These are phyloP conservation scores for Ceyx margarethae DNA, from an alignment of 2,113 vertebrate species.

Conservation along the genomic window DNA sequence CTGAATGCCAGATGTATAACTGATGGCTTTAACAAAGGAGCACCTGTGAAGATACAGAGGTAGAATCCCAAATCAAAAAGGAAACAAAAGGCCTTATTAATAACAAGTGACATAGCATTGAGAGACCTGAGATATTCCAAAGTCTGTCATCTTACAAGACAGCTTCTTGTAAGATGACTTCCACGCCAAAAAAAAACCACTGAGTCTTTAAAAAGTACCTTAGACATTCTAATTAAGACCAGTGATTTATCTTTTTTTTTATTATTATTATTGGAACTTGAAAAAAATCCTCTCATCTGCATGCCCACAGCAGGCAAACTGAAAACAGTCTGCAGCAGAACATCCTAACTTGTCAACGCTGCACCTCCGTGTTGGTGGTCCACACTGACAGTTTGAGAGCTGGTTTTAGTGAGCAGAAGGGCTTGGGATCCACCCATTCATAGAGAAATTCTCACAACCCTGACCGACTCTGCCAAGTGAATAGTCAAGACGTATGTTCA, in stretches of 20 bases:
- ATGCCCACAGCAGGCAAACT: neutral
- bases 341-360: accelerated
- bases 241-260: neutral
- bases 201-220: neutral
- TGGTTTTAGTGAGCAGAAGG: neutral
- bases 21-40: accelerated
- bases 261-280: neutral
- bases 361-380: accelerated
- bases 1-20: neutral
- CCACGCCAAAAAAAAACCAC: neutral
- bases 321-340: neutral
- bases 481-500: accelerated
- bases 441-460: accelerated
- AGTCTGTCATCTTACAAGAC: accelerated
- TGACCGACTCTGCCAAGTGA: accelerated
- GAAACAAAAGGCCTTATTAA: neutral
- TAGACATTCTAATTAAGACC: neutral
- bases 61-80: neutral
- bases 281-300: neutral
- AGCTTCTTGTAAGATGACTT: neutral
- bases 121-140: neutral
- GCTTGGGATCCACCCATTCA: neutral
- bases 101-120: neutral
- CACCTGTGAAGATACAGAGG: neutral
- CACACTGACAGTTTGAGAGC: accelerated